Base-by-base conservation (phyloP, 2,113 vertebrate genomes). In the Budorcas taxicolor region DNA sequence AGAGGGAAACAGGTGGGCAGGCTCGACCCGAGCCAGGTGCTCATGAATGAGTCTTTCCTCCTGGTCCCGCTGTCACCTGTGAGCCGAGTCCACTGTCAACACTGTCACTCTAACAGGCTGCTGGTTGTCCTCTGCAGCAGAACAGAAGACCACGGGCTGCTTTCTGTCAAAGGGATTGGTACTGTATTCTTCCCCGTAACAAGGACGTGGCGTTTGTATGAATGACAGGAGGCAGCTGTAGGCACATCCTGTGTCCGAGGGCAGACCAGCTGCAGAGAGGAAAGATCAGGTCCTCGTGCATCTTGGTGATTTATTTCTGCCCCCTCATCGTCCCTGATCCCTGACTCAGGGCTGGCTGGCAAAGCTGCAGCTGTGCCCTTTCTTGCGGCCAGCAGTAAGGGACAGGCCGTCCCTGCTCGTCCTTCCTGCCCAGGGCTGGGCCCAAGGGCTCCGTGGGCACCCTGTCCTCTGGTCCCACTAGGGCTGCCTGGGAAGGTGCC, bases 261-360 rank as follows among this genome's bases (percentile, higher is more conserved):
- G 52, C 62, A 14, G 89, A n/a, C 4, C 36, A 25, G 3, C 36
- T 57, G 50, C 50, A 57, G 81, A 29, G 2, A 25, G 36, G 29
- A 12, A n/a, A 58, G 6, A 16, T 19, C 19, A 4, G 3, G 3
- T 29, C 47, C 27, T 1, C 1, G 1, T 13, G 8, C n/a, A 0
- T 7, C 29, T 9, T 10, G 29, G 36, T 31, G 71, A 40, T 27
- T 62, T n/a, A 6, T 29, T 45, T 81, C 58, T 45, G 85, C 19
- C 8, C 23, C 47, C 29, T 29, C 21, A 23, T 29, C 1, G 4
- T 16, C 87, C 33, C 85, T 7, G 3, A 16, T 55, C 71, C 16
- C 25, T 36, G 7, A 29, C 27, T 2, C 10, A 6, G 12, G 36
- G 62, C 29, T 14, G 7, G n/a, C 14, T 29, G 31, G 62, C 13